A percentile compares a stretch with the other conserved stretches of the same genome.
phyloP scores from a whole-genome alignment of 1,140 invertebrate genomes.

The Procambarus clarkii region DNA sequence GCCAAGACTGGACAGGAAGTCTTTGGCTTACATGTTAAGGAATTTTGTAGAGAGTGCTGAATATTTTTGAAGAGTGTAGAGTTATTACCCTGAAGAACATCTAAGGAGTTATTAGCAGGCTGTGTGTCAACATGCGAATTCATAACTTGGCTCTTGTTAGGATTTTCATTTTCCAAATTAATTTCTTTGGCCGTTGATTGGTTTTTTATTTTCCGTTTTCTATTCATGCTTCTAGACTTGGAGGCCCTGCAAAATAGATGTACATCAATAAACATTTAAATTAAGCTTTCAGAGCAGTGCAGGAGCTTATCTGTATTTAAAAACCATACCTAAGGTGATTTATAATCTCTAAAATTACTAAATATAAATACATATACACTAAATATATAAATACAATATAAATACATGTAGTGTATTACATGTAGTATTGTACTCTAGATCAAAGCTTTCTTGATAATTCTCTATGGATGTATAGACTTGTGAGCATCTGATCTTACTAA shows the following conservation, averaged over 20 bases:
- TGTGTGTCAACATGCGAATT: slow-evolving; percentile 10
- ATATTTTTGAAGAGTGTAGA: background rate
- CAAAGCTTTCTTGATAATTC: too few species aligned
- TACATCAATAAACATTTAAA: background rate
- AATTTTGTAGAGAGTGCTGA: background rate
- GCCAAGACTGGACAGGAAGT: background rate
- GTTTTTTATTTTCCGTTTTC: background rate
- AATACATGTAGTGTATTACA: too few species aligned
- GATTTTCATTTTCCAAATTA: slow-evolving; percentile 12
- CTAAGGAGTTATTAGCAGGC: background rate
- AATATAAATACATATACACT: too few species aligned
- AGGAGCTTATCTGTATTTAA: too few species aligned
- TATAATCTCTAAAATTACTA: too few species aligned
- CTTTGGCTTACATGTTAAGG: background rate
- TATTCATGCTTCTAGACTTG: background rate
- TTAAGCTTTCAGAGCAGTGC: background rate
- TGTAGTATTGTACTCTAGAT: too few species aligned
- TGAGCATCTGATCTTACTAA: too few species aligned
- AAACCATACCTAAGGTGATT: too few species aligned
- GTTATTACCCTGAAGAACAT: background rate
- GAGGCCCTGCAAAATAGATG: background rate
- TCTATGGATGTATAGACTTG: too few species aligned
- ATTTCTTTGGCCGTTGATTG: background rate
- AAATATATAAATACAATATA: too few species aligned
- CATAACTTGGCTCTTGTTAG: slow-evolving; percentile 24